A percentile compares a stretch with the other conserved stretches of the same genome.
Evolutionary conservation across 2,113 vertebrate species (phyloP).

Genomic region (Genyomyrus donnyi): DNA sequence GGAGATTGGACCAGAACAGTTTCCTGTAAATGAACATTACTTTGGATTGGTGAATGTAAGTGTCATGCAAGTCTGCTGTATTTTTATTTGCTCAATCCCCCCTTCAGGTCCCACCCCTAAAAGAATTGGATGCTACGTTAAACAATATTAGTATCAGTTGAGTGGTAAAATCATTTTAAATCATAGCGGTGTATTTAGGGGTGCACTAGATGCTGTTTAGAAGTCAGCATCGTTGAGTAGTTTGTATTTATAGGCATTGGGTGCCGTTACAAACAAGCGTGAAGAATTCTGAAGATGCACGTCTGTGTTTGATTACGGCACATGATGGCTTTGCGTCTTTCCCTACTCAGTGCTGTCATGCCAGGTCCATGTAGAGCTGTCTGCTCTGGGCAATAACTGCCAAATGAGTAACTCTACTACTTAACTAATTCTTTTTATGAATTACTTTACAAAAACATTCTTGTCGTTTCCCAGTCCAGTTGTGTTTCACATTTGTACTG

Average conservation of each 20-base stretch:
- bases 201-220: background rate
- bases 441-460: background rate
- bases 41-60: constrained; percentile 89
- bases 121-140: background rate
- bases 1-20: constrained; percentile 93
- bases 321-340: too few species aligned
- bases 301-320: background rate
- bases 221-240: background rate
- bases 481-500: background rate
- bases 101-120: background rate
- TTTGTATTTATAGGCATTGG: background rate
- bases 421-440: background rate
- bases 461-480: background rate
- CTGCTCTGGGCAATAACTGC: background rate
- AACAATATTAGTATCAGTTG: background rate
- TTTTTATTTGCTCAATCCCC: background rate
- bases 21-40: constrained; percentile 90
- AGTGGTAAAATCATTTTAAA: background rate
- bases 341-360: background rate
- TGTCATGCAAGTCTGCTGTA: constrained; percentile 30
- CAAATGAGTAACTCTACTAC: background rate
- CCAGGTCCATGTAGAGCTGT: background rate
- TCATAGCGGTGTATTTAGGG: background rate
- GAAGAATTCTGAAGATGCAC: background rate
- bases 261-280: background rate